Percentiles rank a stretch among this genome's conserved stretches.
Evolutionary conservation across 2,888 invertebrate genomes (phyloP).

Genomic region (Hymenopus coronatus): DNA sequence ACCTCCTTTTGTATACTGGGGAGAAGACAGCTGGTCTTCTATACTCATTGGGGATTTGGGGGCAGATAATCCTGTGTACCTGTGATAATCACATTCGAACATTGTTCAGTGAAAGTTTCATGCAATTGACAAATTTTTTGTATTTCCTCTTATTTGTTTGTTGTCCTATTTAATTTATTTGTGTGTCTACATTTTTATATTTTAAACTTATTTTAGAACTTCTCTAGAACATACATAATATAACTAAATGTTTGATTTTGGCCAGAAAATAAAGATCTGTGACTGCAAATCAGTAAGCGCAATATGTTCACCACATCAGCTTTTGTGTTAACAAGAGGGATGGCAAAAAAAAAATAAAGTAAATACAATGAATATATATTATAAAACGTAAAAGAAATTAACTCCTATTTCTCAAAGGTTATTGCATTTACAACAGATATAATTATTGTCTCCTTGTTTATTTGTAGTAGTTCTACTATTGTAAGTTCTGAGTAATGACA

Average conservation of each 20-base stretch:
- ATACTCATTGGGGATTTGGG: neutral
- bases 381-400: neutral
- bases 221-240: neutral
- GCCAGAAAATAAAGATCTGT: constrained; percentile 25
- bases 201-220: neutral
- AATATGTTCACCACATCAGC: constrained; percentile 25
- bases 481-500: constrained; percentile 33
- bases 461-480: constrained; percentile 34
- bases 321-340: constrained; percentile 29
- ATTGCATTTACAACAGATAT: constrained; percentile 33
- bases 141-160: constrained; percentile 6
- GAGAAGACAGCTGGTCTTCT: neutral
- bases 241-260: constrained; percentile 4
- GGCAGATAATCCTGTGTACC: constrained; percentile 31
- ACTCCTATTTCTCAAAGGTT: constrained; percentile 27
- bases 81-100: constrained; percentile 34
- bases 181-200: constrained; percentile 8
- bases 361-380: neutral
- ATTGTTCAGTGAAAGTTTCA: constrained; percentile 18
- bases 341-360: constrained; percentile 28
- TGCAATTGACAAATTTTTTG: constrained; percentile 3
- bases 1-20: constrained; percentile 14
- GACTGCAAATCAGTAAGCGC: constrained; percentile 32
- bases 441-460: constrained; percentile 31
- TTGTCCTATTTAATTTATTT: constrained; percentile 19